These are phyloP conservation scores for Tiaroga cobitis DNA, from an alignment of 2,797 vertebrate genomes.

Conservation along the genomic window DNA sequence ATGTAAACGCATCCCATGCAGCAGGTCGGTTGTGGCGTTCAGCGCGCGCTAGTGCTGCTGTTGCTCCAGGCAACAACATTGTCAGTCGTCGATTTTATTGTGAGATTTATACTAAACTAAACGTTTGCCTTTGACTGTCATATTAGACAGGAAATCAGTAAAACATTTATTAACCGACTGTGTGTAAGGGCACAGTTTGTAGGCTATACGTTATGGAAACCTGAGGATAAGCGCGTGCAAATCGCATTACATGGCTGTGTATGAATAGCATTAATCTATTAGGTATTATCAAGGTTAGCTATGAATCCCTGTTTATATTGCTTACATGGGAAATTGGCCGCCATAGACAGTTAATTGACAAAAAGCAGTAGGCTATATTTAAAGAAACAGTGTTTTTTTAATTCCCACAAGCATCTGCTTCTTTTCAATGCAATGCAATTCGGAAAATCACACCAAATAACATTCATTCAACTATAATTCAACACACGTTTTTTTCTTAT, in stretches of 20 bases:
- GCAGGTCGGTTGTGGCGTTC: conserved; percentile 13
- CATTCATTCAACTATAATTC: conserved; percentile 8
- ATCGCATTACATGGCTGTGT: conserved; percentile 40
- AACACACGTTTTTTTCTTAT: not conserved
- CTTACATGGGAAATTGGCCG: conserved; percentile 12
- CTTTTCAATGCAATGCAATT: not conserved
- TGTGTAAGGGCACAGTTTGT: conserved; percentile 12
- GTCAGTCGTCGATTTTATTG: conserved; percentile 10
- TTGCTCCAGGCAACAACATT: conserved; percentile 35
- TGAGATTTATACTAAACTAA: not conserved
- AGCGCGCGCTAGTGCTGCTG: conserved; percentile 35
- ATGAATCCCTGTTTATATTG: not conserved
- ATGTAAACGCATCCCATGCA: not conserved
- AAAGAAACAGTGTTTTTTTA: conserved; percentile 44
- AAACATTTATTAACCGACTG: not conserved
- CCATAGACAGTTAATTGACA: conserved; percentile 39
- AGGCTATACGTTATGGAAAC: conserved; percentile 28
- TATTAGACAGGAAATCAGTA: not conserved
- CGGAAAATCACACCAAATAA: not conserved
- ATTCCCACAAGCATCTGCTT: not conserved
- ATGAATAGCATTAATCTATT: conserved; percentile 42
- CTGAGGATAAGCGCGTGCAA: conserved; percentile 22
- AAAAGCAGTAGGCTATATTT: conserved; percentile 29
- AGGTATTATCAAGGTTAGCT: conserved; percentile 43
- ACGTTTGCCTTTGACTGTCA: not conserved